phyloP scores from a whole-genome alignment of 2,888 invertebrate species.

The Cataglyphis livida region DNA sequence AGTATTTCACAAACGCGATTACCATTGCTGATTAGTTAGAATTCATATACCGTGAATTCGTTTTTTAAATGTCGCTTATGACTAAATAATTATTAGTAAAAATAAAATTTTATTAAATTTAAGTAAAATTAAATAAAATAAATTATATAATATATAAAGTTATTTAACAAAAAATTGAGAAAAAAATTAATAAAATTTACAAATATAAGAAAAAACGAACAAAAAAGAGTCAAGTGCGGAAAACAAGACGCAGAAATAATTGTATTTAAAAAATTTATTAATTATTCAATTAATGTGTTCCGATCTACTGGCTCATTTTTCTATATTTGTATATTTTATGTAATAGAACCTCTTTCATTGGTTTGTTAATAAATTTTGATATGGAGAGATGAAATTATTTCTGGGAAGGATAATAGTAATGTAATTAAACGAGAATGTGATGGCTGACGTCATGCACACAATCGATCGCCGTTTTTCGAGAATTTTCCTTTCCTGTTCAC shows the following conservation, averaged over 20 bases:
- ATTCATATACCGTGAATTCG: not conserved
- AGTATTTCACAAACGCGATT: not conserved
- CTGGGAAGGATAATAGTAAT: not conserved
- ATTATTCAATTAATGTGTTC: not conserved
- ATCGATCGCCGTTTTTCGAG: slow-evolving; percentile 7
- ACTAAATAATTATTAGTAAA: not conserved
- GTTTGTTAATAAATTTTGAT: not conserved
- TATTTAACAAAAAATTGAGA: not conserved
- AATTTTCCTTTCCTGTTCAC: slow-evolving; percentile 28
- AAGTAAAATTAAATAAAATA: not conserved
- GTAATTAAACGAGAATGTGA: slow-evolving; percentile 4
- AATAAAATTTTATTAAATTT: not conserved
- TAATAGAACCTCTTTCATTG: not conserved
- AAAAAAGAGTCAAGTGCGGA: not conserved
- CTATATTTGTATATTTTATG: too few relatives aligned
- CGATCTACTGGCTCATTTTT: too few relatives aligned
- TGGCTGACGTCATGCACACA: slow-evolving; percentile 14
- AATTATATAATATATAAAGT: not conserved
- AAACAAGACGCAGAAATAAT: not conserved
- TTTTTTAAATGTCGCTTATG: not conserved
- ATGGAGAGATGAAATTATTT: not conserved
- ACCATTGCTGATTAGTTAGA: not conserved
- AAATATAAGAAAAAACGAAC: not conserved
- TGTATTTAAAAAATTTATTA: not conserved
- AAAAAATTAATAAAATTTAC: not conserved